These are phyloP conservation scores for Cheilosia variabilis DNA, from an alignment of 2,888 invertebrate genomes.

Conservation along the genomic window DNA sequence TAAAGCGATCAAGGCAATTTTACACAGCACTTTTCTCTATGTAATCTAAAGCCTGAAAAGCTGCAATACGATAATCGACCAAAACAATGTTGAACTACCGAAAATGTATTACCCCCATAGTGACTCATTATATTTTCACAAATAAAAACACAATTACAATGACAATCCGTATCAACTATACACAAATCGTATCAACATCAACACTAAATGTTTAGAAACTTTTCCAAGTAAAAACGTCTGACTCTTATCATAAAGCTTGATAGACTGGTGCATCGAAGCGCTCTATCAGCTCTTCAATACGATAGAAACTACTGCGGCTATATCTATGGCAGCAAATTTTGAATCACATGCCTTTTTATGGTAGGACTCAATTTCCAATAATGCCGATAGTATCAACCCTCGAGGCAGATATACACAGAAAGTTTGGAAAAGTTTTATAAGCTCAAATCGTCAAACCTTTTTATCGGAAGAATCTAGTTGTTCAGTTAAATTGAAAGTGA, in stretches of 20 bases:
- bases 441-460: slow-evolving; percentile 6
- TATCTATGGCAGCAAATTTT: slow-evolving; percentile 6
- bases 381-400: slow-evolving; percentile 12
- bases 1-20: no score
- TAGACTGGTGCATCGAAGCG: not conserved
- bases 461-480: slow-evolving; percentile 25
- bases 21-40: no score
- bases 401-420: slow-evolving; percentile 27
- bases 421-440: slow-evolving; percentile 1
- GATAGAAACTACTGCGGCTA: not conserved
- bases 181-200: no score
- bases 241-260: not conserved
- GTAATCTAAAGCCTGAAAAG: no score
- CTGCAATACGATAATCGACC: no score
- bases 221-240: not conserved
- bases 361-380: slow-evolving; percentile 23
- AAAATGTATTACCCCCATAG: no score
- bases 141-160: no score
- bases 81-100: no score
- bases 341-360: slow-evolving; percentile 32
- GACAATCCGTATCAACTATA: no score
- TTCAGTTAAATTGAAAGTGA: slow-evolving; percentile 42
- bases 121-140: no score
- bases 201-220: not conserved
- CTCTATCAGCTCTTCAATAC: not conserved